These are phyloP conservation scores for Halotydeus destructor DNA, from an alignment of 1,140 invertebrate genomes.

Conservation along the genomic window DNA sequence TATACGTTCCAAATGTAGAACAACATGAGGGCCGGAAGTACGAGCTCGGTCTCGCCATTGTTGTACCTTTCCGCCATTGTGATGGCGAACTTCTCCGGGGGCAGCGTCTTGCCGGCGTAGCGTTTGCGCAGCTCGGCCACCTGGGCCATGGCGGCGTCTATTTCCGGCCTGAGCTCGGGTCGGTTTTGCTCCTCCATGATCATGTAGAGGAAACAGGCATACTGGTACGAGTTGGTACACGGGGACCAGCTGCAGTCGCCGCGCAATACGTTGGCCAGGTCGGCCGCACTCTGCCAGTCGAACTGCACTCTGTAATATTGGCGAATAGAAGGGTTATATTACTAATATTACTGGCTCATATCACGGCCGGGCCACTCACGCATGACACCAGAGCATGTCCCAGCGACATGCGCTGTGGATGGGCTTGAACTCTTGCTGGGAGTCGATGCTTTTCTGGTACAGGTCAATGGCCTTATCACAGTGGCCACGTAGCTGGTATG, in stretches of 20 bases:
- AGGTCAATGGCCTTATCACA: background rate
- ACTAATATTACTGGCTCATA: background rate
- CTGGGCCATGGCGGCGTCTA: slow-evolving; percentile 33
- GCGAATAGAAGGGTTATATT: too few relatives aligned
- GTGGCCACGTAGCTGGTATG: background rate
- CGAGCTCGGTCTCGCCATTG: slow-evolving; percentile 43
- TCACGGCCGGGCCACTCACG: slow-evolving; percentile 28
- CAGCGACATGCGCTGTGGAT: slow-evolving; percentile 87
- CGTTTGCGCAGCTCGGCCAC: slow-evolving; percentile 60
- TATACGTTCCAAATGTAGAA: slow-evolving; percentile 88
- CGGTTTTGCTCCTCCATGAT: slow-evolving; percentile 20
- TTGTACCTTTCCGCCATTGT: slow-evolving; percentile 57
- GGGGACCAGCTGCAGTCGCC: slow-evolving; percentile 69
- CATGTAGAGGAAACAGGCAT: slow-evolving; percentile 51
- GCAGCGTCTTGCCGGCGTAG: slow-evolving; percentile 84
- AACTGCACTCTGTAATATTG: slow-evolving; percentile 26
- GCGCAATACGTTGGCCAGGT: slow-evolving; percentile 45
- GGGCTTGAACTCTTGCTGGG: slow-evolving; percentile 68
- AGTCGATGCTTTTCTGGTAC: slow-evolving; percentile 37
- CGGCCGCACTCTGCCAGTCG: slow-evolving; percentile 44
- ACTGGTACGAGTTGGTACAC: slow-evolving; percentile 72
- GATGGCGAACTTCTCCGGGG: slow-evolving; percentile 85
- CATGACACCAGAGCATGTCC: slow-evolving; percentile 79
- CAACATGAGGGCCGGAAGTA: slow-evolving; percentile 24
- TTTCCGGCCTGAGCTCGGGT: slow-evolving; percentile 26